These are phyloP conservation scores for Myotis yumanensis DNA, from an alignment of 2,113 vertebrate species.

Conservation along the genomic window DNA sequence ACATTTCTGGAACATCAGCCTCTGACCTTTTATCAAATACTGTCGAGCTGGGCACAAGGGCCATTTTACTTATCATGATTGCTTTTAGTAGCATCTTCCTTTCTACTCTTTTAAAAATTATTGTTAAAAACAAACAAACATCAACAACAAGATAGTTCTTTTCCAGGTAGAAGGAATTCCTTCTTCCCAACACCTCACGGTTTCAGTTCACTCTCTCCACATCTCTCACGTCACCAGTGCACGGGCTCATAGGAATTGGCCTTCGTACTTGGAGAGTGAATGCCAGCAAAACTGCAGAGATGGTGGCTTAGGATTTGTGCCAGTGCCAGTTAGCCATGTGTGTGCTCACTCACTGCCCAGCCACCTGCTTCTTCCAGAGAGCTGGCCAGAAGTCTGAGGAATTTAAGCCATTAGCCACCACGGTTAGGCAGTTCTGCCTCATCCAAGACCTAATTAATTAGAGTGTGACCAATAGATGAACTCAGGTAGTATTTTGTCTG, in stretches of 20 bases:
- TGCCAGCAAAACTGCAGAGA: neutral
- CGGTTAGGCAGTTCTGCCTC: neutral
- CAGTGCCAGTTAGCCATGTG: neutral
- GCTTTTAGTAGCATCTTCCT: neutral
- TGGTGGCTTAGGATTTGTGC: neutral
- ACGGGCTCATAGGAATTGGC: neutral
- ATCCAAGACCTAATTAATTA: neutral
- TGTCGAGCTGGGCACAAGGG: neutral
- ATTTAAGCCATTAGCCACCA: neutral
- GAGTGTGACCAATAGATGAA: neutral
- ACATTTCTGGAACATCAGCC: neutral
- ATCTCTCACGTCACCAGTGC: accelerated
- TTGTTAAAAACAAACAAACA: neutral
- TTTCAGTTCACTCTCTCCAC: neutral
- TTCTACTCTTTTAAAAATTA: neutral
- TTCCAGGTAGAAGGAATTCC: neutral
- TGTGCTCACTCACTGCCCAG: neutral
- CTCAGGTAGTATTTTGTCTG: neutral
- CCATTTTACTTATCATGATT: neutral
- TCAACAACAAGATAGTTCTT: neutral
- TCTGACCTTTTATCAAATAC: neutral
- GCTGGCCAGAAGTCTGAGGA: neutral
- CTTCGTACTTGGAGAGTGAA: neutral
- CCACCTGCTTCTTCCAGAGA: slow-evolving; percentile 13
- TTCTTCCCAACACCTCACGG: neutral